phyloP scores from a whole-genome alignment of 2,888 invertebrate genomes.

The Pandemis corylana region DNA sequence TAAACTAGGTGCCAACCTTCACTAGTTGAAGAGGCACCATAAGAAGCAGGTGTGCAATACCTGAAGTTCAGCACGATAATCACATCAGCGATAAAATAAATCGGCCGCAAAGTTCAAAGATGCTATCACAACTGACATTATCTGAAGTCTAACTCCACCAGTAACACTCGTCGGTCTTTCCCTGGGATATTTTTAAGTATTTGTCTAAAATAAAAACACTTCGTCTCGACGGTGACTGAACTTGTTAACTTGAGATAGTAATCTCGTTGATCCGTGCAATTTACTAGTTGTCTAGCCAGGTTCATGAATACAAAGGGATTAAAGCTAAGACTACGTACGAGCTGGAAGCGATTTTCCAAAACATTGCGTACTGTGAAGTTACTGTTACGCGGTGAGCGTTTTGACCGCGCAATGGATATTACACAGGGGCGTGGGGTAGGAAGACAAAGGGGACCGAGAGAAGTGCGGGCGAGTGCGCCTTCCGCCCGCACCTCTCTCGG shows the following conservation, averaged over 20 bases:
- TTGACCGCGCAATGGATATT: too few species aligned
- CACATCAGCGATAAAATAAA: background rate
- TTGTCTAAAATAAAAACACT: background rate
- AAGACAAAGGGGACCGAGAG: too few species aligned
- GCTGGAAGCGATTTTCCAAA: too few species aligned
- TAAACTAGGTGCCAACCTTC: too few species aligned
- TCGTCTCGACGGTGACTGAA: slow-evolving; percentile 8
- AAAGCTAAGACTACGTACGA: background rate
- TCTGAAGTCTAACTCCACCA: background rate
- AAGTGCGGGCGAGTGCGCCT: too few species aligned
- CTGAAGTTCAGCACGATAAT: background rate
- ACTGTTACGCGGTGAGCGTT: too few species aligned
- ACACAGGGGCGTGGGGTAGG: too few species aligned
- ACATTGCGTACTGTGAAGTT: too few species aligned
- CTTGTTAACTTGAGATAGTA: slow-evolving; percentile 3
- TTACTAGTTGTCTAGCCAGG: slow-evolving; percentile 17
- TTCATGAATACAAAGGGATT: slow-evolving; percentile 18
- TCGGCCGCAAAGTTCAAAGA: background rate
- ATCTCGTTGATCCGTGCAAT: slow-evolving; percentile 15
- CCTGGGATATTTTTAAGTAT: background rate
- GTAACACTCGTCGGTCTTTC: too few species aligned
- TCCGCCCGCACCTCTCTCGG: too few species aligned
- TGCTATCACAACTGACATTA: background rate
- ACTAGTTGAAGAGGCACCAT: too few species aligned
- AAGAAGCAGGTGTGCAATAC: too few species aligned